phyloP scores from a whole-genome alignment of 2,888 invertebrate species.

The Ernsta delagoae region DNA sequence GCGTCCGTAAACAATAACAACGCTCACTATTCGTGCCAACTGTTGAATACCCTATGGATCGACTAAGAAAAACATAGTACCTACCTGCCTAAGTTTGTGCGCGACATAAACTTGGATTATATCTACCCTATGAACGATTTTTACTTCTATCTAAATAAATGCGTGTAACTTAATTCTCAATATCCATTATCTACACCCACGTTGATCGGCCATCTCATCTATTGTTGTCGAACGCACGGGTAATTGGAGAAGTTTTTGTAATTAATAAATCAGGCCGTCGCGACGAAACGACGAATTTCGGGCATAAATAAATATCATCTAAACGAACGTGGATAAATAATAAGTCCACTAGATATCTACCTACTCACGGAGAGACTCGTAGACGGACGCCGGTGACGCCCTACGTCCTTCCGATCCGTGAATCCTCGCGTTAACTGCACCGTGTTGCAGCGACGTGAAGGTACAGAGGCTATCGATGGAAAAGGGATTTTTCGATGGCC shows the following conservation, averaged over 20 bases:
- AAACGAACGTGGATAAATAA: too few relatives aligned
- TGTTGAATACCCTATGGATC: slow-evolving; percentile 1
- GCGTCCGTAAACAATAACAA: neutral
- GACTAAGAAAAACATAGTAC: neutral
- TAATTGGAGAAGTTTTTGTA: neutral
- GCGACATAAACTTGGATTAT: too few relatives aligned
- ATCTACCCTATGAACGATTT: too few relatives aligned
- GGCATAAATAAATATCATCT: neutral
- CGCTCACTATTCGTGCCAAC: neutral
- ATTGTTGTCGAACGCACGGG: neutral
- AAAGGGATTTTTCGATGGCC: slow-evolving; percentile 23
- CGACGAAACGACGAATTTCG: neutral
- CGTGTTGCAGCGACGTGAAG: slow-evolving; percentile 8
- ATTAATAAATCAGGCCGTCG: neutral
- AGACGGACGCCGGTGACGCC: neutral
- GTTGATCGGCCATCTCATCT: neutral
- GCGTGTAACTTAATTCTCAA: too few relatives aligned
- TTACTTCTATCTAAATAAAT: too few relatives aligned
- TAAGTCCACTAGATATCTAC: too few relatives aligned
- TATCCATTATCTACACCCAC: neutral
- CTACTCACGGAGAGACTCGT: neutral
- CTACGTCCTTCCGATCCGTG: neutral
- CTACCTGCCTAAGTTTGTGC: too few relatives aligned
- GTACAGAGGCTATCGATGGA: slow-evolving; percentile 15
- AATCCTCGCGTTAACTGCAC: neutral